Evolutionary conservation across 2,113 vertebrate species (phyloP).

Genomic region (Panthera uncia): DNA sequence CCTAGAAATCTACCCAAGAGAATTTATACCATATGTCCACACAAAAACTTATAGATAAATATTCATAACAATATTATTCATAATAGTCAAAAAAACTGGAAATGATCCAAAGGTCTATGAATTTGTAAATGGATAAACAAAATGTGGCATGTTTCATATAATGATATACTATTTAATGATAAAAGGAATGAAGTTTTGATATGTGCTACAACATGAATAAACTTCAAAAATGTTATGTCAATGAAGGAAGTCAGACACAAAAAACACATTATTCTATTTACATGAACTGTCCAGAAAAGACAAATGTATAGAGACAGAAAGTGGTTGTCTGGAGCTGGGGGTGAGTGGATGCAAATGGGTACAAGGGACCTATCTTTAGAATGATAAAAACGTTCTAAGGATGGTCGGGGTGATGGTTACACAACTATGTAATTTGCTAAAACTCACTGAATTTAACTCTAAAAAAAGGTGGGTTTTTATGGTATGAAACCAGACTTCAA

Average conservation of each 20-base stretch:
- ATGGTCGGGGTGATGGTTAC: background rate
- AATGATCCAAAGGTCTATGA: background rate
- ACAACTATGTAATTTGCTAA: slow-evolving; percentile 11
- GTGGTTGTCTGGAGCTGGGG: background rate
- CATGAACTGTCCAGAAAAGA: slow-evolving; percentile 10
- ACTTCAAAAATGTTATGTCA: background rate
- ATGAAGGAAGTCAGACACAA: background rate
- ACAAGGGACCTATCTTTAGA: background rate
- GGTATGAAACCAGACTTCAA: background rate
- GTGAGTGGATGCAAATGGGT: background rate
- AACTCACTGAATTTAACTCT: slow-evolving; percentile 20
- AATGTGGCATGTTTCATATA: background rate
- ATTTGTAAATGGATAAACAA: background rate
- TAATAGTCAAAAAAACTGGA: background rate
- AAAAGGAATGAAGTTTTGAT: background rate
- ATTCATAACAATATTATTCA: background rate
- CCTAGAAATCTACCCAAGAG: background rate
- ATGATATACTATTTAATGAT: background rate
- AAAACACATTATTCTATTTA: background rate
- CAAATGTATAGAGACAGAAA: background rate
- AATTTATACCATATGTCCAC: background rate
- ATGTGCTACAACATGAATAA: background rate
- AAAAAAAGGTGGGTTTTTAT: slow-evolving; percentile 18
- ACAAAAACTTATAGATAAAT: background rate
- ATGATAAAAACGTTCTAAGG: background rate